Conservation (phyloP, 2,113 vertebrate genomes). For the Ammodytes dubius region DNA sequence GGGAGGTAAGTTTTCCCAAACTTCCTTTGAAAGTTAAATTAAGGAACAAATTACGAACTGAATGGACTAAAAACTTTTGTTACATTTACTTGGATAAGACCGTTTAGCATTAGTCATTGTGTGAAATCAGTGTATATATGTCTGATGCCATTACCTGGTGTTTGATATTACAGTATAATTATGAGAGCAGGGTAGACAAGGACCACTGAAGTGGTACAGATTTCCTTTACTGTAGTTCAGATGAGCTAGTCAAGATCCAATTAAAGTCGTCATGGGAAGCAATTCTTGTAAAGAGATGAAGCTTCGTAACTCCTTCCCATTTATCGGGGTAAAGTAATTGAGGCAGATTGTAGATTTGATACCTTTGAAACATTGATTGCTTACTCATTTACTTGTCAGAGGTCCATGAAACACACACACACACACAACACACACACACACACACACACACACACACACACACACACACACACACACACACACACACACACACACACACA, state of each 20-base stretch:
- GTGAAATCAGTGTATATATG: background rate
- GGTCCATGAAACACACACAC: too few relatives aligned
- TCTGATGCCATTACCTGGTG: background rate
- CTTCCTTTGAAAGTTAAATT: background rate
- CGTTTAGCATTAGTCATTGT: background rate
- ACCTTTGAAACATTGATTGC: background rate
- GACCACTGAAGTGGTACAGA: background rate
- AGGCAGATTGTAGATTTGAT: background rate
- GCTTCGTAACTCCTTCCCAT: background rate
- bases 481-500: too few relatives aligned
- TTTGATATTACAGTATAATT: background rate
- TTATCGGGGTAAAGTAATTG: background rate
- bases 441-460: too few relatives aligned
- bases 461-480: too few relatives aligned
- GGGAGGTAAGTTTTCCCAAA: slow-evolving; percentile 86
- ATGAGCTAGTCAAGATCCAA: background rate
- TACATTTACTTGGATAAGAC: background rate
- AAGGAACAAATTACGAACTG: background rate
- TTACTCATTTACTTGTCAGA: background rate
- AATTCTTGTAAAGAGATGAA: slow-evolving; percentile 8
- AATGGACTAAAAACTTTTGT: background rate
- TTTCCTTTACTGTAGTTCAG: background rate
- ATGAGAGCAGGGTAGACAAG: background rate
- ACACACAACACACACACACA: too few relatives aligned
- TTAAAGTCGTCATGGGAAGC: background rate